Conservation (phyloP, 2,797 vertebrate species). For the Graptemys geographica region DNA sequence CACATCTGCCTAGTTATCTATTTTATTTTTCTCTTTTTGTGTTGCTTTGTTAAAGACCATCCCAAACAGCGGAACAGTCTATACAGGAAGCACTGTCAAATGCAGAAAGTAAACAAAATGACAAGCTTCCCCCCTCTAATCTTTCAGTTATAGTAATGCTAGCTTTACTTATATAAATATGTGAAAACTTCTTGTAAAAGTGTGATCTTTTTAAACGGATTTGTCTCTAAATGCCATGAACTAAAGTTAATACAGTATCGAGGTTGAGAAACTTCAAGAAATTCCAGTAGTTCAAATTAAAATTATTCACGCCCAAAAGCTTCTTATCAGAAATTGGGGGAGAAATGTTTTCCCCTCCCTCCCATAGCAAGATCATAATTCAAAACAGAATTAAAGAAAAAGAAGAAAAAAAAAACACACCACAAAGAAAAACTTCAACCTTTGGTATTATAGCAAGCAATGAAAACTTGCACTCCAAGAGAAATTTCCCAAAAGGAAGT, state of each 20-base stretch:
- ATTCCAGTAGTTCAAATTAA: not conserved
- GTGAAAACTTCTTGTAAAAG: not conserved
- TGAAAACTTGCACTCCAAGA: not conserved
- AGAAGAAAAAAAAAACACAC: too few species aligned
- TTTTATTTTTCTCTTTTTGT: not conserved
- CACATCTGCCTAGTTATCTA: not conserved
- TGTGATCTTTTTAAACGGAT: not conserved
- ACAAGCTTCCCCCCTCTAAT: not conserved
- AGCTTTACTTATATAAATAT: not conserved
- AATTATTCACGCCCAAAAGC: not conserved
- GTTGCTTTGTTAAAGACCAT: not conserved
- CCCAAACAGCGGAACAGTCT: not conserved
- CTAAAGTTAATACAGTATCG: not conserved
- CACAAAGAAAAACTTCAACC: not conserved
- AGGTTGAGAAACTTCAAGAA: not conserved
- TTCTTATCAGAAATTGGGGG: not conserved
- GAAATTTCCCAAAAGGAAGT: not conserved
- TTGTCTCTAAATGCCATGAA: not conserved
- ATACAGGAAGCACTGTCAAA: not conserved
- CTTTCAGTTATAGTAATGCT: not conserved
- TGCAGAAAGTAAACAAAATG: not conserved
- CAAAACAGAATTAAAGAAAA: not conserved
- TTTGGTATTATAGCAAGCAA: not conserved
- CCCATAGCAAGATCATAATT: not conserved
- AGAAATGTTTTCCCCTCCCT: not conserved